Percentiles rank a stretch among this genome's conserved stretches.
Conservation (phyloP, 2,888 invertebrate genomes). For the Horisme vitalbata region DNA sequence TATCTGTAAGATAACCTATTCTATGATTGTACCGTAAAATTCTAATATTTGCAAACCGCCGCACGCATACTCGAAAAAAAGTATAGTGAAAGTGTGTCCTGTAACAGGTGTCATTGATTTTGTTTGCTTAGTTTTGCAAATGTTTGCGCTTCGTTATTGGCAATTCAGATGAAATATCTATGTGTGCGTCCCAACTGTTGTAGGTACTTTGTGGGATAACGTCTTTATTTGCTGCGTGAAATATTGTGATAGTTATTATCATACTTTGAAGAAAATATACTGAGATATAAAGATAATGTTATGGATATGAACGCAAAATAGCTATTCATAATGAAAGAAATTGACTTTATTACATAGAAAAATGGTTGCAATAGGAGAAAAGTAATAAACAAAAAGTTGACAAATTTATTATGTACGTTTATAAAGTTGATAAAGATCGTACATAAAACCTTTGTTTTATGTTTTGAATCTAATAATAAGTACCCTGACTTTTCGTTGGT, state of each 20-base stretch:
- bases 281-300: slow-evolving; percentile 11
- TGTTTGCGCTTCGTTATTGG: slow-evolving; percentile 43
- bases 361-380: too few relatives aligned
- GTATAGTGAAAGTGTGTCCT: slow-evolving; percentile 62
- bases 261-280: slow-evolving; percentile 11
- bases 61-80: slow-evolving; percentile 58
- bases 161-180: slow-evolving; percentile 39
- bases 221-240: slow-evolving; percentile 24
- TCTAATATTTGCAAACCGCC: slow-evolving; percentile 67
- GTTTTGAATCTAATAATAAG: too few relatives aligned
- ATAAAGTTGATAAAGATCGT: too few relatives aligned
- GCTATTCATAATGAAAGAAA: slow-evolving; percentile 1
- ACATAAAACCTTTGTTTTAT: too few relatives aligned
- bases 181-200: slow-evolving; percentile 25
- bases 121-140: slow-evolving; percentile 54
- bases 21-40: slow-evolving; percentile 36
- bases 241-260: slow-evolving; percentile 23
- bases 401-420: too few relatives aligned
- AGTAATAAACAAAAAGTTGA: too few relatives aligned
- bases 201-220: slow-evolving; percentile 15
- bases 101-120: slow-evolving; percentile 71
- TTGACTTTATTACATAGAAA: too few relatives aligned
- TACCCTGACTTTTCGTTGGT: too few relatives aligned
- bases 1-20: background rate
- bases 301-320: slow-evolving; percentile 7